These are phyloP conservation scores for Ceratothoa steindachneri DNA, from an alignment of 2,888 invertebrate genomes.

Conservation along the genomic window DNA sequence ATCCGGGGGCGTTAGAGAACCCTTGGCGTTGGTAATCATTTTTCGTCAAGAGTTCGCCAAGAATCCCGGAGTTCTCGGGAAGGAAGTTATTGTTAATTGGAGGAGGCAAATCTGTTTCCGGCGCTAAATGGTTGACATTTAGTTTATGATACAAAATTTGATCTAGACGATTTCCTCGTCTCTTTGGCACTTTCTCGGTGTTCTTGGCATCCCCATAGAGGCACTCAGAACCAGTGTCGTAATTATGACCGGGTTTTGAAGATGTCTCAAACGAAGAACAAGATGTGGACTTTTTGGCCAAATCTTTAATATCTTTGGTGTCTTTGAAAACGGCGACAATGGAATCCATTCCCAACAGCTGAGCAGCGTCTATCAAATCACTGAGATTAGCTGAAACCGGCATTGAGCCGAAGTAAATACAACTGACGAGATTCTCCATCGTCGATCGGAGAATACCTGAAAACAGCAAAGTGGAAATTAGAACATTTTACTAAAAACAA, in stretches of 20 bases:
- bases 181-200: constrained; percentile 24
- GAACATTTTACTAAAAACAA: not conserved
- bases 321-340: constrained; percentile 27
- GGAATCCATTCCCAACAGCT: constrained; percentile 30
- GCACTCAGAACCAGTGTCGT: not conserved
- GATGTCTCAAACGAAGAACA: not conserved
- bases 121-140: constrained; percentile 38
- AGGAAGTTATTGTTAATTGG: not conserved
- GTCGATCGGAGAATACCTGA: constrained; percentile 34
- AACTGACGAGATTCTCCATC: constrained; percentile 34
- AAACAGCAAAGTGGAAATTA: not conserved
- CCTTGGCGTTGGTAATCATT: constrained; percentile 24
- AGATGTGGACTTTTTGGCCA: not conserved
- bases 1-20: constrained; percentile 16
- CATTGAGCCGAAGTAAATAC: constrained; percentile 35
- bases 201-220: not conserved
- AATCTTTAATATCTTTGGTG: not conserved
- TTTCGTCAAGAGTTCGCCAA: constrained; percentile 36
- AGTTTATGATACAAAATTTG: constrained; percentile 39
- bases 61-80: constrained; percentile 19
- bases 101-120: not conserved
- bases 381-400: constrained; percentile 28
- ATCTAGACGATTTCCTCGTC: constrained; percentile 27
- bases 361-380: constrained; percentile 25
- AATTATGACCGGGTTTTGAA: not conserved